phyloP scores from a whole-genome alignment of 2,888 invertebrate genomes.

The Furcula furcula region DNA sequence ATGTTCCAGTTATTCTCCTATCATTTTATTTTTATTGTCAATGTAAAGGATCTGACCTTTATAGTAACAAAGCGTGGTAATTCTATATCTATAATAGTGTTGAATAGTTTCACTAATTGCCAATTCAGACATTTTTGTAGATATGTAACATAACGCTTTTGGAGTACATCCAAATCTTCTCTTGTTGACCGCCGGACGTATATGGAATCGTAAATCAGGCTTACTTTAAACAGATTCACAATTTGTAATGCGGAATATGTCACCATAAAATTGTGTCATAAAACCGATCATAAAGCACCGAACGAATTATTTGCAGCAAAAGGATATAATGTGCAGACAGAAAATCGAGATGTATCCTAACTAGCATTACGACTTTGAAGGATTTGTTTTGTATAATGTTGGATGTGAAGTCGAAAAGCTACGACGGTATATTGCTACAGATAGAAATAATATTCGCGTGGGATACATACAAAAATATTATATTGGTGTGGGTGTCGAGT shows the following conservation, averaged over 20 bases:
- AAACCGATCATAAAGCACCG: not conserved
- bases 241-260: not conserved
- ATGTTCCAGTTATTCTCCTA: too few relatives aligned
- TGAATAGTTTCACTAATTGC: conserved; percentile 18
- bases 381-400: too few relatives aligned
- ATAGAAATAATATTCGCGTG: too few relatives aligned
- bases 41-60: conserved; percentile 7
- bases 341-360: too few relatives aligned
- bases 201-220: conserved; percentile 10
- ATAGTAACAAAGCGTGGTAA: conserved; percentile 12
- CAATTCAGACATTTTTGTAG: conserved; percentile 17
- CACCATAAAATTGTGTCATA: not conserved
- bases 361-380: too few relatives aligned
- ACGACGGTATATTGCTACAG: too few relatives aligned
- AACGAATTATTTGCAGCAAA: not conserved
- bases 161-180: conserved; percentile 25
- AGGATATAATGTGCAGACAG: too few relatives aligned
- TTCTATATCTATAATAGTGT: conserved; percentile 22
- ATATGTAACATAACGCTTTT: conserved; percentile 18
- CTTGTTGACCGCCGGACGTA: conserved; percentile 6
- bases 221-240: conserved; percentile 7
- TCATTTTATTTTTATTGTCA: too few relatives aligned
- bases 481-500: too few relatives aligned
- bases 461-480: too few relatives aligned
- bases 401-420: too few relatives aligned